Percentiles rank a stretch among this genome's conserved stretches.
Evolutionary conservation across 1,140 invertebrate species (phyloP).

Genomic region (Eurytemora carolleeae): DNA sequence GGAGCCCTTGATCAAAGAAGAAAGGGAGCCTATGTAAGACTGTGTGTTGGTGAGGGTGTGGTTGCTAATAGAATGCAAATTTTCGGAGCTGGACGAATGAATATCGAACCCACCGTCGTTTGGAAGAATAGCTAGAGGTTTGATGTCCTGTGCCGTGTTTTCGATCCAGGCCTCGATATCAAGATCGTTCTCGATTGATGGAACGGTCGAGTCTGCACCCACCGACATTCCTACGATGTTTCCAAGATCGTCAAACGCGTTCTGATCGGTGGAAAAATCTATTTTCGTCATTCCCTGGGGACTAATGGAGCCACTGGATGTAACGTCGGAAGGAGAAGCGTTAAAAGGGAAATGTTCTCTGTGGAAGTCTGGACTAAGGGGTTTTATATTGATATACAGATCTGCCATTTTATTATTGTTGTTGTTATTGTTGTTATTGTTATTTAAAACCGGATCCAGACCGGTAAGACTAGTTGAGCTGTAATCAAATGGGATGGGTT

Average conservation of each 20-base stretch:
- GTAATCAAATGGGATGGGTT: conserved; percentile 12
- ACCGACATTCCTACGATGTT: conserved; percentile 8
- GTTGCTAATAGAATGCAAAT: neutral
- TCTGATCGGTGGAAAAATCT: conserved; percentile 9
- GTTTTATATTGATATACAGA: neutral
- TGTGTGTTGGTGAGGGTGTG: neutral
- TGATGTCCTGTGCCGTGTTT: conserved; percentile 13
- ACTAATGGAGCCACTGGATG: conserved; percentile 1
- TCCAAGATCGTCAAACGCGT: conserved; percentile 12
- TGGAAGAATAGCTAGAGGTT: neutral
- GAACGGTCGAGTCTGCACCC: conserved; percentile 13
- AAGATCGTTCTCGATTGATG: neutral
- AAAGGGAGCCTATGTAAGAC: neutral
- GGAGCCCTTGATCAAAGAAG: neutral
- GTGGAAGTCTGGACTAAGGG: neutral
- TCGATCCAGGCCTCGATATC: conserved; percentile 15
- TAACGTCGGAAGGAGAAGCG: conserved; percentile 8
- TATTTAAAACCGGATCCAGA: neutral
- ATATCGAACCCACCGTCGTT: neutral
- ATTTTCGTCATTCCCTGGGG: conserved; percentile 2
- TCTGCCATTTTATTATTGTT: neutral
- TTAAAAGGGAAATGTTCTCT: neutral
- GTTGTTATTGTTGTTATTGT: conserved; percentile 13
- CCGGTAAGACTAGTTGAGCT: neutral
- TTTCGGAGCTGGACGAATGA: neutral